Base-by-base conservation (phyloP, 1,140 invertebrate species). In the Mya arenaria region DNA sequence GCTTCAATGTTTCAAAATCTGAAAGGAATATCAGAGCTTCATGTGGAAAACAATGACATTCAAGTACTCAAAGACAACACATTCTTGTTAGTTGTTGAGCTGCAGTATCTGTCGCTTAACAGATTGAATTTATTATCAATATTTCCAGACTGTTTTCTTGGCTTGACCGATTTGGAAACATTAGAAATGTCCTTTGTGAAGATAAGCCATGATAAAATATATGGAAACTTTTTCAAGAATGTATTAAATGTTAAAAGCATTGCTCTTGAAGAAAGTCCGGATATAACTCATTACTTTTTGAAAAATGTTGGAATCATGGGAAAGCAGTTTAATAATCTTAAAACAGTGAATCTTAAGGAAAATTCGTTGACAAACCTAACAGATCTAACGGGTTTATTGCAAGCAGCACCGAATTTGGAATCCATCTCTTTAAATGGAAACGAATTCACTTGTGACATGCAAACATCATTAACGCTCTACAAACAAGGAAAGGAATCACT, bases 261-360 rank as follows among this genome's bases (percentile, higher is more conserved):
- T 36, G 95, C 97, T 90, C 92, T 97, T 34, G 95, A 96, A 60
- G 94, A 94, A 66, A 97, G 96, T 89, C 95, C 96, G 0, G 94
- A 94, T n/a, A 92, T 97, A 56, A 95, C 95, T 0, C 92, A 93
- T 23, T 95, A 95, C 88, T 93, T 97, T 48, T 88, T 97, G 36
- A 94, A 94, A 13, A 86, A 89, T 41, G 77, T 95, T 25, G 95
- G 95, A 0, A 94, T 95, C 6, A 91, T 97, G 41, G 56, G 95
- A 95, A 28, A 95, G 95, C 8, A 95, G 96, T 83, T 87, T 69
- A 30, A 84, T 80, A 72, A 72, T 52, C 37, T 88, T 6, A 68
- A 34, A 32, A 25, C 85, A 15, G 39, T 89, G 13, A 84, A 87
- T 39, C 52, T 88, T 8, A 74, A 77, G 58, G 84, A 93, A 25